Conservation (phyloP, 2,888 invertebrate genomes). For the Halictus quadricinctus region DNA sequence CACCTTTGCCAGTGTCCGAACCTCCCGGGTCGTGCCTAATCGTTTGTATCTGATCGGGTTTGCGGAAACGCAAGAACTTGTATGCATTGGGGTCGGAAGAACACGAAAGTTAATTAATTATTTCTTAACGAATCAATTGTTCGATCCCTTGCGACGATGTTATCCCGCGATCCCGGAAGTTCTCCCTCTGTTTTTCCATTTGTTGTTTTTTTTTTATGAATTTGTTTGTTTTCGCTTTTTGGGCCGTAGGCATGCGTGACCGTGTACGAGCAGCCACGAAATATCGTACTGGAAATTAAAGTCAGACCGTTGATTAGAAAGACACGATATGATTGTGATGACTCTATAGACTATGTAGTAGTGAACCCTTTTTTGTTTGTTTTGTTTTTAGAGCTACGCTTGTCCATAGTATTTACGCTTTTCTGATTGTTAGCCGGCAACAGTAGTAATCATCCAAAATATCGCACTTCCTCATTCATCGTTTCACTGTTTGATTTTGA, state of each 20-base stretch:
- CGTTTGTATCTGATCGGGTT: neutral
- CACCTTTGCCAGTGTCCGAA: neutral
- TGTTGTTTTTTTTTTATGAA: constrained; percentile 48
- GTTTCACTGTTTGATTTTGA: neutral
- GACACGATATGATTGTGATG: constrained; percentile 25
- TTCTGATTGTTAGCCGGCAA: constrained; percentile 38
- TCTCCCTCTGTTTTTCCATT: neutral
- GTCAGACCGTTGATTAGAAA: constrained; percentile 8
- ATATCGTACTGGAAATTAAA: constrained; percentile 30
- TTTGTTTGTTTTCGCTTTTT: constrained; percentile 24
- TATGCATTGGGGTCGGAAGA: constrained; percentile 41
- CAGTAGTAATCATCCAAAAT: constrained; percentile 31
- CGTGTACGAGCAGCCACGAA: constrained; percentile 27
- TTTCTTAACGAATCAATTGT: constrained; percentile 25
- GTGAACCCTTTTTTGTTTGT: neutral
- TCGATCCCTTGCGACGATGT: neutral
- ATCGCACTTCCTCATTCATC: constrained; percentile 35
- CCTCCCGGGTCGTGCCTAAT: neutral
- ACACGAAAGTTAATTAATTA: constrained; percentile 19
- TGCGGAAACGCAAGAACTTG: constrained; percentile 30
- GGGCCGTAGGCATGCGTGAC: constrained; percentile 65
- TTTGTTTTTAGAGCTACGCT: constrained; percentile 47
- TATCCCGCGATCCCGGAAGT: constrained; percentile 23
- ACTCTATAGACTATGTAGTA: constrained; percentile 18
- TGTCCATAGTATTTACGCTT: constrained; percentile 43